Base-by-base conservation (phyloP, 2,797 vertebrate genomes). In the Helarctos malayanus region DNA sequence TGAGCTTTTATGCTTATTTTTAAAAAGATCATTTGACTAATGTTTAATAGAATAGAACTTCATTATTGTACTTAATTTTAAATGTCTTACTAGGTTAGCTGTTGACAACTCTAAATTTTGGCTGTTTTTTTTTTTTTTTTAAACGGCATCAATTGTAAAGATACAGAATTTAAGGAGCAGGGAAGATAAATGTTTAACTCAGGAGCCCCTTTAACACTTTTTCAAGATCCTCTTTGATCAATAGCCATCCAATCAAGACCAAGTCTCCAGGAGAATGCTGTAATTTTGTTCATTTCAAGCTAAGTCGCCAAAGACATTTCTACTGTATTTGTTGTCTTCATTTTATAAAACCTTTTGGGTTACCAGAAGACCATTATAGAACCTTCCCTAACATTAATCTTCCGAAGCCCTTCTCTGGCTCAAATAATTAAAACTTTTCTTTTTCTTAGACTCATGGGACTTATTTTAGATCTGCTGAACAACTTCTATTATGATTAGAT, bases 251-350 rank as follows among this genome's bases (percentile, higher is more conserved):
- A 86, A 65, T 85, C 71, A 90, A 82, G 71, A 95, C 71, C 0
- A 2, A 95, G 52, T 91, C 45, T 92, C 23, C 2, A 85, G 59
- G 49, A 84, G 18, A 96, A 63, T 87, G 27, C 56, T 94, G 4
- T 57, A 89, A 94, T 95, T 92, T 96, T 95, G 54, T 83, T 94
- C 38, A 94, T 90, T 93, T 97, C 76, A 88, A 68, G 29, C 32
- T 92, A 97, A 89, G 87, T 90, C 57, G 4, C 71, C 83, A 18
- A 89, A 81, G 63, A 84, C 49, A 52, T 65, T 91, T 63, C 71
- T 54, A 45, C 49, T 71, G 3, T 84, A 29, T 78, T 61, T 97
- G 52, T 83, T 59, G 23, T 95, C 84, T 79, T 78, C 18, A 69
- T 56, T 92, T 93, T 87, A 75, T 57, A 93, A 89, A 86, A 78